Evolutionary conservation across 2,888 invertebrate species (phyloP), one percentile per base, ranked within the genome.

Genomic region (Apamea crenata): DNA sequence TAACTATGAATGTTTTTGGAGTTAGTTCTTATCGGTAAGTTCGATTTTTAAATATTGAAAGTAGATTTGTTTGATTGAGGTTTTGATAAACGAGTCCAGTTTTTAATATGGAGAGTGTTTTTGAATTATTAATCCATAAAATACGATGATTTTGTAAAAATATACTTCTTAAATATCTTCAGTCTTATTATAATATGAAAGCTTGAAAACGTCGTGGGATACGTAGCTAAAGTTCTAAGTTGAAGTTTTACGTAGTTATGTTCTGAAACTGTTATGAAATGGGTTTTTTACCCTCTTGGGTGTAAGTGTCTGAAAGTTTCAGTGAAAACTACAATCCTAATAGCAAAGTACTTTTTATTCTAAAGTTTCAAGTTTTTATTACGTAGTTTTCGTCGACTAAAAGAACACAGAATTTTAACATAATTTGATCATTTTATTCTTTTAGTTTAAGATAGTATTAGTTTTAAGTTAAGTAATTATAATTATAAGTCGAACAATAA

Each of bases 1-100:
- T 73, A 90, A 89, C 88, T 88, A 93, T 93, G 94, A 91, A 89
- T 89, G 83, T 82, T 88, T 81, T 90, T 87, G 88, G 91, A 89
- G 91, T 85, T 88, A 78, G 67, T 82, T 87, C 63, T 83, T 81
- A 79, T 90, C 82, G 91, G 93, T 93, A 86, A 93, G 93, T 91
- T 90, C 80, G 47, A 77, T 80, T 82, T 83, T 80, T 61, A 78
- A 83, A 72, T 76, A 80, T 83, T 83, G 68, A 70, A 81, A 70
- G 10, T 44, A 66, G 18, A 66, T 84, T 78, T 59, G 25, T 78
- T 71, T 73, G 29, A 69, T 74, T 12, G 32, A n/a, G 61, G 8
- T n/a, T 67, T 63, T 65, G 63, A 59, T 80, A 50, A 72, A 76
- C 53, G 74, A 66, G 53, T 61, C 63, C 12, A 1, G 7, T 67